These are phyloP conservation scores for Polydrusus tereticollis DNA, from an alignment of 2,888 invertebrate genomes.

Conservation along the genomic window DNA sequence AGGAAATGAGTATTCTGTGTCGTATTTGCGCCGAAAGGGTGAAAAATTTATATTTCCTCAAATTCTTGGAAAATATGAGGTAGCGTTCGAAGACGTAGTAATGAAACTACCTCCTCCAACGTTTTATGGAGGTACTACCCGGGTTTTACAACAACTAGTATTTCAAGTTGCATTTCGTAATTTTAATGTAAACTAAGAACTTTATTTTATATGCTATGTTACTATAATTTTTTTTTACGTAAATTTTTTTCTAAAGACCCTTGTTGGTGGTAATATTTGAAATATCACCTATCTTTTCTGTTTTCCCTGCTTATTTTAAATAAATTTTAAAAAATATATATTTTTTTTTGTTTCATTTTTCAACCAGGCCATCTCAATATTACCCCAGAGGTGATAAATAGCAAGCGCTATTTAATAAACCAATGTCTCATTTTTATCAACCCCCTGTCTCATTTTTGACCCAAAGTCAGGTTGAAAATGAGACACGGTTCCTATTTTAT, in stretches of 20 bases:
- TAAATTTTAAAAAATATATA: neutral
- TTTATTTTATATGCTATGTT: neutral
- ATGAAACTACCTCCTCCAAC: conserved; percentile 33
- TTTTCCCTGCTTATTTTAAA: neutral
- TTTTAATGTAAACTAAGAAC: neutral
- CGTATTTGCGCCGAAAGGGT: conserved; percentile 35
- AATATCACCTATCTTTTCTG: neutral
- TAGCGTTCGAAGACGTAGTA: conserved; percentile 24
- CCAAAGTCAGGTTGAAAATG: neutral
- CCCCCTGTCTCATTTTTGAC: neutral
- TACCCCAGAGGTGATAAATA: neutral
- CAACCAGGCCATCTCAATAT: neutral
- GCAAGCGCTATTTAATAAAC: neutral
- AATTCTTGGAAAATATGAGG: conserved; percentile 9
- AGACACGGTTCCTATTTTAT: neutral
- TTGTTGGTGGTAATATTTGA: neutral
- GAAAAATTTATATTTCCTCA: conserved; percentile 18
- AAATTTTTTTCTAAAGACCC: neutral
- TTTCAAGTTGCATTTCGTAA: neutral
- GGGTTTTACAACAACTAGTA: neutral
- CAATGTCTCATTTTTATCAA: neutral
- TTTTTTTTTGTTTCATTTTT: neutral
- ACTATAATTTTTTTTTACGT: neutral
- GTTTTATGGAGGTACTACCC: conserved; percentile 21
- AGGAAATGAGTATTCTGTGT: conserved; percentile 14